Base-by-base conservation (phyloP, 2,113 vertebrate genomes). In the Morone saxatilis region DNA sequence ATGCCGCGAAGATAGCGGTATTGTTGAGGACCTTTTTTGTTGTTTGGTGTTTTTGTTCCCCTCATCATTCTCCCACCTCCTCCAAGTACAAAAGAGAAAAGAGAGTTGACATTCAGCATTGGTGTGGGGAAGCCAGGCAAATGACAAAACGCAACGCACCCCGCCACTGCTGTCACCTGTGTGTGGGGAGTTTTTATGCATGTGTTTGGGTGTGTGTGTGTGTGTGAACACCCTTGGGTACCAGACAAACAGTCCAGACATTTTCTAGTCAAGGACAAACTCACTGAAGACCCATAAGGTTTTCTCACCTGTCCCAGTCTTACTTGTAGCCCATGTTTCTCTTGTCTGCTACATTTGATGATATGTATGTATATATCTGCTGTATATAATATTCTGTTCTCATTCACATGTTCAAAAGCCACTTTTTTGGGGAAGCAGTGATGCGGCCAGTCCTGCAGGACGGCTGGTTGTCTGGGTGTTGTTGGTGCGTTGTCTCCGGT, bases 71-170 rank as follows among this genome's bases (percentile, higher is more conserved):
- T 73, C 73, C 79, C 89, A 59, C 81, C 86, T 88, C 74, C 86
- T 76, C 84, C 81, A 84, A 93, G 93, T 95, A 95, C 93, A 94
- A 94, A 94, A 93, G 93, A 91, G 81, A 93, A 78, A 87, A 82
- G 83, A 79, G 85, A 92, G 88, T 89, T 94, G 93, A 94, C 92
- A 93, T 94, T 92, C 93, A 93, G 89, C 73, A 88, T 60, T 78
- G 81, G 92, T 91, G 88, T 89, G 89, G 80, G 56, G 90, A 91
- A 91, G 89, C 90, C 88, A 88, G 67, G 88, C 69, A 85, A 72
- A 92, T 91, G 91, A 93, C 87, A 92, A 86, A 83, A 90, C 41
- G 13, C 68, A 92, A 67, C 57, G 56, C 84, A 76, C 81, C 70
- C 50, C 48, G 70, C 66, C 65, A 73, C 78, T 87, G 85, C 85